Percentiles rank a stretch among this genome's conserved stretches.
Evolutionary conservation across 2,797 vertebrate species (phyloP).

Genomic region (Huso huso): DNA sequence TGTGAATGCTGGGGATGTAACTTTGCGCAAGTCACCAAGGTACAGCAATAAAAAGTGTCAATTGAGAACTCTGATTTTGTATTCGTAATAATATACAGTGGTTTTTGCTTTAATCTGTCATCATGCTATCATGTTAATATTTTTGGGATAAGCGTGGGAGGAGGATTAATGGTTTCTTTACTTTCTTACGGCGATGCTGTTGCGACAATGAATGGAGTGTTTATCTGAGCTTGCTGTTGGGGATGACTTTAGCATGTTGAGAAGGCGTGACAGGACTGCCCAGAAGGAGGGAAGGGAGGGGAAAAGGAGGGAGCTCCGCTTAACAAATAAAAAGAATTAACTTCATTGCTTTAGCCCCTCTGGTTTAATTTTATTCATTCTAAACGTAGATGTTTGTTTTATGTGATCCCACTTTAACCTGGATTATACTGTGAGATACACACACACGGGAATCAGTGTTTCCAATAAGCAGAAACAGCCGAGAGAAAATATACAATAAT

Average conservation of each 20-base stretch:
- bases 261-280: slow-evolving; percentile 75
- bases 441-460: slow-evolving; percentile 1
- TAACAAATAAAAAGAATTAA: slow-evolving; percentile 84
- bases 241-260: slow-evolving; percentile 75
- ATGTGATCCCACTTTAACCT: slow-evolving; percentile 3
- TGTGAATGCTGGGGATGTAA: too few species aligned
- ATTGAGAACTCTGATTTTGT: too few species aligned
- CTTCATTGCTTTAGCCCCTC: slow-evolving; percentile 69
- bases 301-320: slow-evolving; percentile 68
- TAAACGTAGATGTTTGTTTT: slow-evolving; percentile 15
- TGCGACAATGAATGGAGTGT: slow-evolving; percentile 65
- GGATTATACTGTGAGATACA: not conserved
- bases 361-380: slow-evolving; percentile 64
- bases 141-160: not conserved
- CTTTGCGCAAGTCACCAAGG: too few species aligned
- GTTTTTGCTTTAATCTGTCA: too few species aligned
- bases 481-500: too few species aligned
- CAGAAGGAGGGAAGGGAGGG: slow-evolving; percentile 72
- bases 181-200: slow-evolving; percentile 2
- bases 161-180: slow-evolving; percentile 1
- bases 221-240: slow-evolving; percentile 58
- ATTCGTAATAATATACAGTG: too few species aligned
- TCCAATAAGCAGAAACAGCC: too few species aligned
- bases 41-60: slow-evolving; percentile 1
- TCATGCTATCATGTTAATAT: slow-evolving; percentile 11